Percentiles rank a stretch among this genome's conserved stretches.
phyloP scores from a whole-genome alignment of 2,888 invertebrate genomes.

The Resseliella maxima region DNA sequence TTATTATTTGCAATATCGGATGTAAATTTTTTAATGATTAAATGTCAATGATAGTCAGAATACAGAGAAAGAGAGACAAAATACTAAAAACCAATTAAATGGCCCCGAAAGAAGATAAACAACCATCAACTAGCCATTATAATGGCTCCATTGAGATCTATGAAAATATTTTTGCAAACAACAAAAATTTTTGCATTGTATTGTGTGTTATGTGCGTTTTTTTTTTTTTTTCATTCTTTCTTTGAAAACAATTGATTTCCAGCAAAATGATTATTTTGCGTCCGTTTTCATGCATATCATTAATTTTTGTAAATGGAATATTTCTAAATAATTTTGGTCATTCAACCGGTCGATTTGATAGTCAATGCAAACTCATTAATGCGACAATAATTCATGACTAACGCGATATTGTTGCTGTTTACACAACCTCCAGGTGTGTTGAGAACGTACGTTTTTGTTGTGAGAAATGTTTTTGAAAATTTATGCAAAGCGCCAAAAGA shows the following conservation, averaged over 20 bases:
- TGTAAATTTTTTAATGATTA: neutral
- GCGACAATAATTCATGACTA: neutral
- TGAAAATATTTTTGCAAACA: neutral
- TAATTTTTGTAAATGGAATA: neutral
- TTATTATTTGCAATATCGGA: neutral
- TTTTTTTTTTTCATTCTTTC: no score
- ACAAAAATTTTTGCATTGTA: no score
- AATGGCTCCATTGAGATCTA: neutral
- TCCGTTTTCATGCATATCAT: neutral
- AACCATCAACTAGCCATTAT: neutral
- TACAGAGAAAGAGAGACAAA: neutral
- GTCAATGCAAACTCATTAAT: neutral
- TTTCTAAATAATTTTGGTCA: conserved; percentile 22
- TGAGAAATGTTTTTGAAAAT: no score
- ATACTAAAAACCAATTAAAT: neutral
- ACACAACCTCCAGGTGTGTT: no score
- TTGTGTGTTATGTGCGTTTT: no score
- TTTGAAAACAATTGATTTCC: neutral
- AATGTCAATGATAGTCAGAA: neutral
- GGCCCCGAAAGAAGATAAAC: neutral
- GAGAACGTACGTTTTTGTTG: no score
- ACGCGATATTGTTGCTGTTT: neutral
- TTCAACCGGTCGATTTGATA: conserved; percentile 1
- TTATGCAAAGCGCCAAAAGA: no score
- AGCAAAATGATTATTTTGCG: neutral